Evolutionary conservation across 2,888 invertebrate species (phyloP).

Genomic region (Rotaria socialis): DNA sequence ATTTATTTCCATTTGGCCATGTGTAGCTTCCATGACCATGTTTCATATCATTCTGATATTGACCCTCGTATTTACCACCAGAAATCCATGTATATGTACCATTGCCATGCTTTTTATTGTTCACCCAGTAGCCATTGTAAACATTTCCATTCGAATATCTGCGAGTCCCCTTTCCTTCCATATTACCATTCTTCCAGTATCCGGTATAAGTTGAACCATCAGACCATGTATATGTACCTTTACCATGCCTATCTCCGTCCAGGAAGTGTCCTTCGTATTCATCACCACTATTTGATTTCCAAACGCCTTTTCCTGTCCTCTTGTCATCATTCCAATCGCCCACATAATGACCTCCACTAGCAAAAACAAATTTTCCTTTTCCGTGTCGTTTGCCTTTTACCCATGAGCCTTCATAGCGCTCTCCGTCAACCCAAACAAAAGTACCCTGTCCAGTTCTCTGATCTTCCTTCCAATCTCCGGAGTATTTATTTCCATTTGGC

Average conservation of each 20-base stretch:
- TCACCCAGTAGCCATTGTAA: conserved; percentile 34
- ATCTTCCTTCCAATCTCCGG: conserved; percentile 34
- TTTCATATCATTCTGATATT: conserved; percentile 35
- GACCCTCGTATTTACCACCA: conserved; percentile 36
- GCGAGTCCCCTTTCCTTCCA: too few species aligned
- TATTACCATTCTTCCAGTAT: too few species aligned
- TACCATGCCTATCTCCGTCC: conserved; percentile 7
- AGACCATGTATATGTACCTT: conserved; percentile 37
- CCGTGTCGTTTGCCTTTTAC: background rate
- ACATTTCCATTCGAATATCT: background rate
- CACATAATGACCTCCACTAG: conserved; percentile 24
- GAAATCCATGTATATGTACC: conserved; percentile 21
- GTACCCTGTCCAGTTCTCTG: conserved; percentile 24
- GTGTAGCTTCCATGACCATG: conserved; percentile 12
- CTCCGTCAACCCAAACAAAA: conserved; percentile 34
- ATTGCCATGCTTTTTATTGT: conserved; percentile 1
- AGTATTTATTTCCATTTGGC: background rate
- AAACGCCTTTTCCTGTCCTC: conserved; percentile 29
- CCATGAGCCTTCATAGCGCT: background rate
- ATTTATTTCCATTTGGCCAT: background rate
- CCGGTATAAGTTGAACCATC: conserved; percentile 35
- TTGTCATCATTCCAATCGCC: conserved; percentile 37
- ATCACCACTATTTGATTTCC: conserved; percentile 21
- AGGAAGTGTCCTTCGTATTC: conserved; percentile 10
- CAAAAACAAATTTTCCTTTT: background rate